Evolutionary conservation across 2,888 invertebrate species (phyloP).

Genomic region (Hemistola chrysoprasaria): DNA sequence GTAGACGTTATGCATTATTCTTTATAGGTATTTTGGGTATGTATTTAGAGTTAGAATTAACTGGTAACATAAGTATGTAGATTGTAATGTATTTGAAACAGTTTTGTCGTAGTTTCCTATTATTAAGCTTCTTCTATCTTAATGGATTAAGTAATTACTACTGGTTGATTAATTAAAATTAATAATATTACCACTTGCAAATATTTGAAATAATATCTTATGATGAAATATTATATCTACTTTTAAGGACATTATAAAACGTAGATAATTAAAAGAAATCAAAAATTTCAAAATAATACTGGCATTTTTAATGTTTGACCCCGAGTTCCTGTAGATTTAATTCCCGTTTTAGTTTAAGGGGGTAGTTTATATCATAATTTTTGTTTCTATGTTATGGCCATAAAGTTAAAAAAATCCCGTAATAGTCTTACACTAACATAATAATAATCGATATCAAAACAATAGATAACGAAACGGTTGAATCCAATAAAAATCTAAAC

Average conservation of each 20-base stretch:
- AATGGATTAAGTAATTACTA: conserved; percentile 80
- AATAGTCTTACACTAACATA: conserved; percentile 68
- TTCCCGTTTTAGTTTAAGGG: conserved; percentile 9
- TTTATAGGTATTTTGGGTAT: conserved; percentile 82
- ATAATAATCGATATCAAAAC: conserved; percentile 28
- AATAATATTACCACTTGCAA: conserved; percentile 83
- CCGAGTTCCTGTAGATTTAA: conserved; percentile 47
- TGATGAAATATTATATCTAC: conserved; percentile 83
- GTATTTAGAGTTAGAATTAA: conserved; percentile 81
- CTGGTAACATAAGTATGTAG: conserved; percentile 81
- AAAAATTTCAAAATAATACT: conserved; percentile 79
- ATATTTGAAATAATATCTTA: conserved; percentile 83
- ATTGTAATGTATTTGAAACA: conserved; percentile 80
- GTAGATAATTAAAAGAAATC: conserved; percentile 84
- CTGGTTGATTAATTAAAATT: conserved; percentile 79
- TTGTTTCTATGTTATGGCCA: conserved; percentile 65
- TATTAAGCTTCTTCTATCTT: conserved; percentile 83
- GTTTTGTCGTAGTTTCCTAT: conserved; percentile 82
- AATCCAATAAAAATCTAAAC: conserved; percentile 9
- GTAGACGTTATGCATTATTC: conserved; percentile 81
- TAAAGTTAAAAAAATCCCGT: conserved; percentile 31
- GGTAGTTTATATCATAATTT: conserved; percentile 65
- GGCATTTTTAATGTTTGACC: conserved; percentile 76
- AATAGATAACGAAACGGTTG: conserved; percentile 14
- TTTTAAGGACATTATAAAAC: conserved; percentile 83